These are phyloP conservation scores for Lobophora halterata DNA, from an alignment of 2,888 invertebrate genomes.

Conservation along the genomic window DNA sequence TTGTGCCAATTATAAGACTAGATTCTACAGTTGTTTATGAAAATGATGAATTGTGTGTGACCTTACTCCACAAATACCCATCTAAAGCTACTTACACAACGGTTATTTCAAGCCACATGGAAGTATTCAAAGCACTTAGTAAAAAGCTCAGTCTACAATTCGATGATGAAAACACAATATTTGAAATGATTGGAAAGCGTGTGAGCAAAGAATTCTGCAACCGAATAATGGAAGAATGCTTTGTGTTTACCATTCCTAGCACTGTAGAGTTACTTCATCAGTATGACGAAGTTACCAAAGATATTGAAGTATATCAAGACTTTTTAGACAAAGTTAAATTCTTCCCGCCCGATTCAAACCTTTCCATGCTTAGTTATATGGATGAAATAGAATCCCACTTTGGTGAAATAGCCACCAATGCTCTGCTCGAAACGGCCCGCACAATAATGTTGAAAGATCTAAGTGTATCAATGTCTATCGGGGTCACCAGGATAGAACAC, in stretches of 20 bases:
- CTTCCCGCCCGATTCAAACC: constrained; percentile 72
- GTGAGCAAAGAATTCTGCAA: constrained; percentile 82
- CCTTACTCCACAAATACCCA: constrained; percentile 61
- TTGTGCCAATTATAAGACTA: constrained; percentile 80
- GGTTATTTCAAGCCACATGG: constrained; percentile 79
- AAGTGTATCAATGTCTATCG: constrained; percentile 84
- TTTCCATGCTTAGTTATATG: constrained; percentile 84
- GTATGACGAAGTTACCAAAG: constrained; percentile 82
- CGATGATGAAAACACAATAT: constrained; percentile 61
- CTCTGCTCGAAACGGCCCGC: constrained; percentile 85
- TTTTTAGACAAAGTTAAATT: constrained; percentile 81
- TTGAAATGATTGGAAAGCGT: constrained; percentile 79
- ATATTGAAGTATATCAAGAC: constrained; percentile 84
- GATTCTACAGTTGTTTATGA: constrained; percentile 65
- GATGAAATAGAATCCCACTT: constrained; percentile 88
- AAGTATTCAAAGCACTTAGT: constrained; percentile 80
- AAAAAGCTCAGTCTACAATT: constrained; percentile 77
- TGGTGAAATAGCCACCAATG: constrained; percentile 87
- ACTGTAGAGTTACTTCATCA: constrained; percentile 85
- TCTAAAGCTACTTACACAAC: constrained; percentile 70
- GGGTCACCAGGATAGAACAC: constrained; percentile 76
- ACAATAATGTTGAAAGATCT: constrained; percentile 90
- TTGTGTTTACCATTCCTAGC: constrained; percentile 88
- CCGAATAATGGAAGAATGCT: constrained; percentile 85
- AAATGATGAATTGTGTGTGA: constrained; percentile 55